phyloP scores from a whole-genome alignment of 2,888 invertebrate genomes.

The Cerceris rybyensis region DNA sequence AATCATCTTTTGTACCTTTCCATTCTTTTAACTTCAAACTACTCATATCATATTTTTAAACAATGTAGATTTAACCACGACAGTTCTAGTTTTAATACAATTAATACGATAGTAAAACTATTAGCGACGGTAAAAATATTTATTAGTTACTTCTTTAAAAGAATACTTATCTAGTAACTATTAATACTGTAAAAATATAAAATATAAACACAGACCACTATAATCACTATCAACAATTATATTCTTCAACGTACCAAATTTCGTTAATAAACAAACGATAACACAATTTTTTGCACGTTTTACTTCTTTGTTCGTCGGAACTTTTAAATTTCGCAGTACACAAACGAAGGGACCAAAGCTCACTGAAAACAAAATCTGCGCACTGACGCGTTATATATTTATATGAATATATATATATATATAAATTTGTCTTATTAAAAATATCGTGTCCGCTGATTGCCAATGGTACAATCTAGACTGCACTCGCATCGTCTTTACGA shows the following conservation, averaged over 20 bases:
- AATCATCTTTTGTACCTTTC: too few species aligned
- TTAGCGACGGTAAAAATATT: too few species aligned
- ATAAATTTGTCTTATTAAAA: constrained; percentile 59
- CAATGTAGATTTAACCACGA: too few species aligned
- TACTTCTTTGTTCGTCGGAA: neutral
- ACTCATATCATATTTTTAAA: too few species aligned
- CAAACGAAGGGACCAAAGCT: neutral
- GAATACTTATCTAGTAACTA: too few species aligned
- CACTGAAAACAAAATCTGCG: constrained; percentile 27
- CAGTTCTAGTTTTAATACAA: too few species aligned
- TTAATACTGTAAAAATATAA: neutral
- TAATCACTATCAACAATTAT: neutral
- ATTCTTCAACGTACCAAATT: constrained; percentile 35
- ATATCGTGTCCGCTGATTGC: constrained; percentile 61
- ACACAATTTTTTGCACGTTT: neutral
- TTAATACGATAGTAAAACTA: too few species aligned
- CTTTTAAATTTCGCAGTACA: neutral
- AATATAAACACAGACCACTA: neutral
- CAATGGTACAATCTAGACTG: constrained; percentile 71
- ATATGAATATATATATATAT: neutral
- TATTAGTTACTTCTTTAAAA: too few species aligned
- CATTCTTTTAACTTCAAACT: too few species aligned
- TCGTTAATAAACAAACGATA: constrained; percentile 36
- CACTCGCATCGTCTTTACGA: constrained; percentile 43
- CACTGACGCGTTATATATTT: constrained; percentile 51